phyloP scores from a whole-genome alignment of 2,113 vertebrate genomes.

The Coturnix japonica region DNA sequence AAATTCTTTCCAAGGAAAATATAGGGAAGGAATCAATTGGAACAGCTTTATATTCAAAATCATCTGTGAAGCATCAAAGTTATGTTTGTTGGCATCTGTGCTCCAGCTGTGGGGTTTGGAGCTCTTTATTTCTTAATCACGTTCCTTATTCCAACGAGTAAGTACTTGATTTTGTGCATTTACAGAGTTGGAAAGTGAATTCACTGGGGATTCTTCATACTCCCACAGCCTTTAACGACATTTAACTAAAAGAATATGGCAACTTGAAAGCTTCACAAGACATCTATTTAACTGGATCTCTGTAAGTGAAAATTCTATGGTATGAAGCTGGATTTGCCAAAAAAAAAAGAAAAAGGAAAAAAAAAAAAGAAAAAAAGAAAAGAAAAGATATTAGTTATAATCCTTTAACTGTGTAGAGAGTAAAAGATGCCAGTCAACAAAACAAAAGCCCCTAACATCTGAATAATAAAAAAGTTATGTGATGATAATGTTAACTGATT shows the following conservation, averaged over 20 bases:
- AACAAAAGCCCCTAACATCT: neutral
- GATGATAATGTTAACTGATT: neutral
- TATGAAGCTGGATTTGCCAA: neutral
- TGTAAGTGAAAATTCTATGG: neutral
- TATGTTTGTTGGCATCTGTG: slow-evolving; percentile 19
- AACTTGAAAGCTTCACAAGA: neutral
- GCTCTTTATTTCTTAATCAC: neutral
- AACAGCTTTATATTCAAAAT: slow-evolving; percentile 19
- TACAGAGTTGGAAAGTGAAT: neutral
- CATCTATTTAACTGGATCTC: neutral
- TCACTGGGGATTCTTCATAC: neutral
- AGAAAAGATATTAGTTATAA: neutral
- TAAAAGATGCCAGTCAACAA: neutral
- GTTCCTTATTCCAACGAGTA: neutral
- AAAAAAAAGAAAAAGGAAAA: neutral
- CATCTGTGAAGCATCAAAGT: slow-evolving; percentile 34
- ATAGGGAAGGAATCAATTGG: slow-evolving; percentile 47
- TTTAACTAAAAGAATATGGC: neutral
- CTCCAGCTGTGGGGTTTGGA: slow-evolving; percentile 35
- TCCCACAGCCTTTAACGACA: neutral
- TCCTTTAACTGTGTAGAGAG: neutral
- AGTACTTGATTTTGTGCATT: neutral
- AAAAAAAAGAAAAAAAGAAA: too few relatives aligned
- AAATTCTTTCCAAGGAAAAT: slow-evolving; percentile 39
- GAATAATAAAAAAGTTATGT: neutral